A percentile compares a stretch with the other conserved stretches of the same genome.
These are phyloP conservation scores for Cataglyphis livida DNA, from an alignment of 2,888 invertebrate genomes.

Conservation along the genomic window DNA sequence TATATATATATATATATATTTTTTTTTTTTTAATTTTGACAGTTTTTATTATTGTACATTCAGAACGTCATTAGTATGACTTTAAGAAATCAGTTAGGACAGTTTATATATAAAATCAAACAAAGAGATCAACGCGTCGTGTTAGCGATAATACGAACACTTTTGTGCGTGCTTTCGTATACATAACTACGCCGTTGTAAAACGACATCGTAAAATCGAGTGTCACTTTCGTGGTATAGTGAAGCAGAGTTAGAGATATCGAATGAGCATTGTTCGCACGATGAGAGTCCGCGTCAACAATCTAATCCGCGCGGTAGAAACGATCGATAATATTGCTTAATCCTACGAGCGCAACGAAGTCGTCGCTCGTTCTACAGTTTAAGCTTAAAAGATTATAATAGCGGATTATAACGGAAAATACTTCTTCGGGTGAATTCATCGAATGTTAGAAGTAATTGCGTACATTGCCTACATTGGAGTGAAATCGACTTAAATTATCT, in stretches of 20 bases:
- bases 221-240: slow-evolving; percentile 5
- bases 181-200: background rate
- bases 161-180: background rate
- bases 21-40: too few relatives aligned
- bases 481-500: slow-evolving; percentile 1
- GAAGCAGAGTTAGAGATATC: background rate
- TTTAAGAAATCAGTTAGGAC: background rate
- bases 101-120: background rate
- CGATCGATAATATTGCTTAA: slow-evolving; percentile 36
- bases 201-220: slow-evolving; percentile 1
- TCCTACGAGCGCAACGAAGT: slow-evolving; percentile 15
- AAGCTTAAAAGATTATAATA: slow-evolving; percentile 17
- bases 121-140: background rate
- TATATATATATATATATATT: too few relatives aligned
- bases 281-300: slow-evolving; percentile 2
- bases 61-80: background rate
- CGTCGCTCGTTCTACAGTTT: slow-evolving; percentile 2
- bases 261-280: slow-evolving; percentile 12
- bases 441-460: background rate
- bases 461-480: background rate
- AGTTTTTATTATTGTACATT: too few relatives aligned
- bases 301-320: slow-evolving; percentile 16
- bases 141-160: background rate
- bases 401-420: slow-evolving; percentile 20
- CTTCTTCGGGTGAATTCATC: background rate